Percentiles rank a stretch among this genome's conserved stretches.
Conservation (phyloP, 2,888 invertebrate species). For the Zootermopsis nevadensis region DNA sequence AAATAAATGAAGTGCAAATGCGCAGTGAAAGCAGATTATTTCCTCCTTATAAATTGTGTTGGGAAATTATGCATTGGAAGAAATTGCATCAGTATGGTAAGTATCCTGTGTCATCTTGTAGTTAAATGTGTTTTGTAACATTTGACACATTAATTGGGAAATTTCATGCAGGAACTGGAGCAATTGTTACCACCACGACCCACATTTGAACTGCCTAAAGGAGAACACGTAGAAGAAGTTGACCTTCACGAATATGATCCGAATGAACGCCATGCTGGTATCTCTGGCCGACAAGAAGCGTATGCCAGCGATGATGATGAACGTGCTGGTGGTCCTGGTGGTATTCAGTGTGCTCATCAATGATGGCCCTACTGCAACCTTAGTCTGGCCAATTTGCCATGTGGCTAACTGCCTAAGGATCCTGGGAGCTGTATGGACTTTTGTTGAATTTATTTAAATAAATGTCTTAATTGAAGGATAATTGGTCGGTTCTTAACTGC, state of each 20-base stretch:
- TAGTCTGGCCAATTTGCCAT: constrained; percentile 39
- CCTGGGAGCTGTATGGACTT: constrained; percentile 15
- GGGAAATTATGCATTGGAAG: too few relatives aligned
- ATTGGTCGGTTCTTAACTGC: constrained; percentile 4
- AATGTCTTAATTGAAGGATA: background rate
- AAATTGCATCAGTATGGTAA: too few relatives aligned
- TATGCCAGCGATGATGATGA: constrained; percentile 79
- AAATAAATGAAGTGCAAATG: too few relatives aligned
- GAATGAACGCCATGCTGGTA: constrained; percentile 64
- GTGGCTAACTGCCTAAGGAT: constrained; percentile 28
- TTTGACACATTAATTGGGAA: background rate
- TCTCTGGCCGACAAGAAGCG: constrained; percentile 71
- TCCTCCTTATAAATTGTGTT: too few relatives aligned
- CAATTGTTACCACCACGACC: constrained; percentile 79
- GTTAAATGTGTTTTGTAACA: too few relatives aligned
- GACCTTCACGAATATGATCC: constrained; percentile 81
- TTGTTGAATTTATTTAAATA: constrained; percentile 29
- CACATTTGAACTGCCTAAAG: constrained; percentile 76
- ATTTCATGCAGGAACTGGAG: constrained; percentile 73
- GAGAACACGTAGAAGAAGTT: constrained; percentile 89
- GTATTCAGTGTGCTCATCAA: constrained; percentile 86
- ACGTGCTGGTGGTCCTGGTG: constrained; percentile 69
- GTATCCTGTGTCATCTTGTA: too few relatives aligned
- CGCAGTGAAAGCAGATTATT: too few relatives aligned
- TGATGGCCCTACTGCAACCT: constrained; percentile 62